Evolutionary conservation across 2,113 vertebrate species (phyloP).

Genomic region (Chelonoidis abingdonii): DNA sequence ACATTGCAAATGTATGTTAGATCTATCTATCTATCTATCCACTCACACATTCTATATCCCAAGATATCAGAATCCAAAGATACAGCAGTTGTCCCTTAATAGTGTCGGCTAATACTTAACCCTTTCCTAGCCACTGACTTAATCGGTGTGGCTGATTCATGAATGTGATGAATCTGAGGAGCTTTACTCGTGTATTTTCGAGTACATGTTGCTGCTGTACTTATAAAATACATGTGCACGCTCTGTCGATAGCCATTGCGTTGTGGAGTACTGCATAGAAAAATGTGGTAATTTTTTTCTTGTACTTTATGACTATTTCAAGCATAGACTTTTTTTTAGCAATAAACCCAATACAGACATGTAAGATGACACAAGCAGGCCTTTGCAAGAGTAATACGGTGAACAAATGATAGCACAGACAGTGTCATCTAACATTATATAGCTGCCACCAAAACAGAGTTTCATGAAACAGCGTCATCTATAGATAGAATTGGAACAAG

Average conservation of each 20-base stretch:
- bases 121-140: not conserved
- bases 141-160: not conserved
- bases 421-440: not conserved
- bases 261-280: not conserved
- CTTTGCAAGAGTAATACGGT: not conserved
- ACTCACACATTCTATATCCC: not conserved
- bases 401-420: not conserved
- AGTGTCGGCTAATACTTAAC: not conserved
- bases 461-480: conserved; percentile 78
- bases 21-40: not conserved
- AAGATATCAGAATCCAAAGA: not conserved
- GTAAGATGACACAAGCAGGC: not conserved
- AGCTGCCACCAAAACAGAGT: not conserved
- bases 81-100: not conserved
- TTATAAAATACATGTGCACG: not conserved
- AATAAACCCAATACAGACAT: not conserved
- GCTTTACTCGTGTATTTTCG: not conserved
- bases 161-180: not conserved
- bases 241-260: not conserved
- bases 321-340: not conserved
- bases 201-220: not conserved
- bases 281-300: not conserved
- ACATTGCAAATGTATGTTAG: not conserved
- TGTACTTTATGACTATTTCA: conserved; percentile 20
- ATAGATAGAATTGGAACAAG: conserved; percentile 52